A percentile compares a stretch with the other conserved stretches of the same genome.
These are phyloP conservation scores for Napeogenes sylphis DNA, from an alignment of 2,888 invertebrate species.

Conservation along the genomic window DNA sequence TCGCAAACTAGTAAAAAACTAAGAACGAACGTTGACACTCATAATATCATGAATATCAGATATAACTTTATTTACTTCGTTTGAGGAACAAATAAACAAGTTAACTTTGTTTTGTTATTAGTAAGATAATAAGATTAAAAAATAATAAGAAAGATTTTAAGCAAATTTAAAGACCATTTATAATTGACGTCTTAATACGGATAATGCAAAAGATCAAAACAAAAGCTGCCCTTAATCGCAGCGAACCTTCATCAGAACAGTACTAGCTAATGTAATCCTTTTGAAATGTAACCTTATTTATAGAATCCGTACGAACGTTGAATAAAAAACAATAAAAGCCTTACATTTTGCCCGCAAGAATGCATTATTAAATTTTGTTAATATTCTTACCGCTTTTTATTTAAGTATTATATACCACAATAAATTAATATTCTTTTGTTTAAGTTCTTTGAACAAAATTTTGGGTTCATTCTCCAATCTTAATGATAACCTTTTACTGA, in stretches of 20 bases:
- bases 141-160: constrained; percentile 2
- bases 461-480: constrained; percentile 31
- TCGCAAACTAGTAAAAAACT: too few species aligned
- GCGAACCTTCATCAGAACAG: constrained; percentile 64
- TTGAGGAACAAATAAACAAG: too few species aligned
- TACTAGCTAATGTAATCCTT: constrained; percentile 70
- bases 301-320: constrained; percentile 54
- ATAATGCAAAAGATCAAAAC: constrained; percentile 13
- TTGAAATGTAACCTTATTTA: constrained; percentile 72
- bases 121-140: neutral
- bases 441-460: constrained; percentile 5
- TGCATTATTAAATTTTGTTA: too few species aligned
- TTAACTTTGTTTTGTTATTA: too few species aligned
- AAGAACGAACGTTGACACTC: too few species aligned
- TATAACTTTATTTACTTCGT: too few species aligned
- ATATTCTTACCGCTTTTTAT: constrained; percentile 3
- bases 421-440: too few species aligned
- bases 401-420: constrained; percentile 19
- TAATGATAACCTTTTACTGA: constrained; percentile 56
- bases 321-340: constrained; percentile 33
- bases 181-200: constrained; percentile 5
- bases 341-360: constrained; percentile 1
- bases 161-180: neutral
- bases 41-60: too few species aligned
- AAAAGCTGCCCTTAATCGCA: constrained; percentile 27